Evolutionary conservation across 2,113 vertebrate species (phyloP), one percentile per base, ranked within the genome.

Genomic region (human (Homo sapiens)): DNA sequence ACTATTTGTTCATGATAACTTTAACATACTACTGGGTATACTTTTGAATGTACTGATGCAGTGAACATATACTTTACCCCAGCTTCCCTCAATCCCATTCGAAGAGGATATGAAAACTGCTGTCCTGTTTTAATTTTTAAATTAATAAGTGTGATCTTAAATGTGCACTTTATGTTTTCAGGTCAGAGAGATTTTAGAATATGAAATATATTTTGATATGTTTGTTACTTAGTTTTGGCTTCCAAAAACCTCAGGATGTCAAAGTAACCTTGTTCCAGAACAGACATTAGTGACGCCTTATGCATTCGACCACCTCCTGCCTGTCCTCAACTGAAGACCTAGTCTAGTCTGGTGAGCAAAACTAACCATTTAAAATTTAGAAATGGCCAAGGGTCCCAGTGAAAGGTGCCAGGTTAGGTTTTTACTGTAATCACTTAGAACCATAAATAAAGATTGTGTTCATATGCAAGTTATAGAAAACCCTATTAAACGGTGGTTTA

Each of bases 1-100:
- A 30, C 80, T 61, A 2, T 97, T 94, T 90, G 7, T 94, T 90
- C n/a, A 38, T 93, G 86, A 91, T 92, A 94, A 73, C 64, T 83
- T 83, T 83, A 88, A 52, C 35, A 27, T 91, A 59, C 45, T 86
- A 32, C 7, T 59, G 43, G 35, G 23, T 38, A 8, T 38, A 10
- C 25, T 32, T 95, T 70, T 92, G 48, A 52, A 52, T 43, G 22
- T 40, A 94, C 11, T 86, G 32, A 70, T 30, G 38, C 43, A 27
- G 35, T 59, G 93, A 88, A 72, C 14, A 30, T 16, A 22, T 20
- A 30, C 8, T n/a, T 92, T 59, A 40, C 11, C 38, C 40, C 13
- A 10, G 17, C 12, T 80, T 81, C 66, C 81, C n/a, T 57, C 32
- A 96, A 12, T 75, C 75, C 6, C 35, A 59, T 52, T 79, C 3